A percentile compares a stretch with the other conserved stretches of the same genome.
Evolutionary conservation across 2,113 vertebrate species (phyloP).

Genomic region (Pelmatolapia mariae): DNA sequence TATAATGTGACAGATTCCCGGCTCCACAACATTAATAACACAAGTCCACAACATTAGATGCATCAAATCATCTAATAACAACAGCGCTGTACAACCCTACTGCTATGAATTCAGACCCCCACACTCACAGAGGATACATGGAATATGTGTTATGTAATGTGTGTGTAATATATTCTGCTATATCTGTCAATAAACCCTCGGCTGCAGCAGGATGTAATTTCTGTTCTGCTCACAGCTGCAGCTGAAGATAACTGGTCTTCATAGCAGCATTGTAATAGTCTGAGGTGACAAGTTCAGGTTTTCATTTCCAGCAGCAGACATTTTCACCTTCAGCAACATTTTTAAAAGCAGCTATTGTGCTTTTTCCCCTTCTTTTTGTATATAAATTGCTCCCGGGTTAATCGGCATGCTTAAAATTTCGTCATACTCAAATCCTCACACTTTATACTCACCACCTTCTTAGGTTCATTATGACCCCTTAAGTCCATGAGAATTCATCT

Average conservation of each 20-base stretch:
- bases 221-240: background rate
- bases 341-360: background rate
- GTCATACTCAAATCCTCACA: background rate
- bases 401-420: background rate
- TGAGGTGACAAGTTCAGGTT: background rate
- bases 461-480: background rate
- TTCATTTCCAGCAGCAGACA: background rate
- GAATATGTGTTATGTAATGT: background rate
- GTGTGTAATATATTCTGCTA: background rate
- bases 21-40: background rate
- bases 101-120: background rate
- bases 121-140: background rate
- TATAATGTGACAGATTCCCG: background rate
- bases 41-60: background rate
- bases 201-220: background rate
- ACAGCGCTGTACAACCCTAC: background rate
- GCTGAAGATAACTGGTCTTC: background rate
- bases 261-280: background rate
- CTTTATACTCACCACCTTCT: background rate
- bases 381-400: background rate
- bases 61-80: background rate
- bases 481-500: background rate
- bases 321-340: background rate
- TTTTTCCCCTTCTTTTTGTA: fast-evolving
- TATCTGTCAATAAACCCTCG: background rate